Base-by-base conservation (phyloP, 37 sponge, comb jelly and placozoan genomes). In the Oscarella lobularis region DNA sequence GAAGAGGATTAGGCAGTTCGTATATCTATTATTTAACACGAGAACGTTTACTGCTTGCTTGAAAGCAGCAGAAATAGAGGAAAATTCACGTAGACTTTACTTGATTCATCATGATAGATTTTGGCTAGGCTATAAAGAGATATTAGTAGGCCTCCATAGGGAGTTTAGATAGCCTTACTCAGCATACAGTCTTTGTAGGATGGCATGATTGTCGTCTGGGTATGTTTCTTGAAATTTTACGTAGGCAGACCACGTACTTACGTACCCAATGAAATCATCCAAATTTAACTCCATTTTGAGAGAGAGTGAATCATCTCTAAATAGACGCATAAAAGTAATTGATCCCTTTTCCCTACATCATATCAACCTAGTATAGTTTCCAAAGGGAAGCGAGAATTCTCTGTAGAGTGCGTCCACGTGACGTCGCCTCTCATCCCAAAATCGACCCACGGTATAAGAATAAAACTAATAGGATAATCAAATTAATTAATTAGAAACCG, bases 181-280 rank as follows among this genome's bases (percentile, higher is more conserved):
- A n/a, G n/a, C n/a, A n/a, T n/a, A n/a, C n/a, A n/a, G n/a, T n/a
- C n/a, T n/a, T n/a, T n/a, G n/a, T n/a, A n/a, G n/a, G n/a, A n/a
- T n/a, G n/a, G n/a, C n/a, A n/a, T n/a, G n/a, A n/a, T 38, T 67
- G 39, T 73, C 84, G 20, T 68, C 77, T 2, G 89, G 86, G 20
- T 85, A 29, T 33, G 39, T 29, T 20, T 78, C 73, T 34, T 66
- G 40, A 74, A 78, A 88, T 0, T 54, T 70, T 2, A 34, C 41
- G 65, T 88, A 88, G 3, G 67, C 86, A 1, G 89, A 85, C 89
- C 86, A 85, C 1, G 81, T 79, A 0, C 78, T 66, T 0, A 88
- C 38, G 38, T 85, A 88, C 0, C 86, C 89, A 2, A 81, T 78
- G 20, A 77, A 81, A 5, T 71, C 67, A 2, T 35, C 38, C 5